Base-by-base conservation (phyloP, 2,888 invertebrate species). In the Rutpela maculata region DNA sequence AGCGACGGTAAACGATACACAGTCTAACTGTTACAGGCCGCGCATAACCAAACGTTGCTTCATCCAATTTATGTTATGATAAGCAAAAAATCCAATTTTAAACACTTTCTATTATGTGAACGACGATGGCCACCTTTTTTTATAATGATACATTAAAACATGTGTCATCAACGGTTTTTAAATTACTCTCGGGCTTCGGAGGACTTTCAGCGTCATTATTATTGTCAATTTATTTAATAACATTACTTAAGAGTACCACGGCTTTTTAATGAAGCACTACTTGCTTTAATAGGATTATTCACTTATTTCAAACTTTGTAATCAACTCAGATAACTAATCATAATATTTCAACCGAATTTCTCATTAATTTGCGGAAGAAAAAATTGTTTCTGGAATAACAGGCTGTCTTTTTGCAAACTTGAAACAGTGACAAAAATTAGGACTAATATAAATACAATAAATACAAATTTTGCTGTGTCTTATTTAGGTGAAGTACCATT, bases 51-150 rank as follows among this genome's bases (percentile, higher is more conserved):
- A 43, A 70, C 38, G 31, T 62, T 60, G 63, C 69, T 35, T 69
- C 72, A 63, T 72, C 63, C 73, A 73, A 76, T 82, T 81, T 80
- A 78, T 76, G 76, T 80, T 76, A 78, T 78, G 81, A 81, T 83
- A 77, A 81, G 81, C 79, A 81, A 82, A 81, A 83, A 82, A 82
- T 80, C 78, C 80, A 79, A 79, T 80, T 80, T 80, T 80, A 78
- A 79, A 82, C 77, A 79, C 77, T 77, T 73, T 76, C 71, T 73
- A 65, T 62, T 59, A 62, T 72, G 60, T 43, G 60, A 38, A 74
- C 67, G 59, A 38, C 10, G 57, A 68, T 59, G 69, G 69, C 17
- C 73, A 78, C 72, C 78, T 81, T 83, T 81, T 80, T 78, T 68
- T 43, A 66, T 79, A 80, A 79, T 75, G 65, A 77, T 76, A 76